These are phyloP conservation scores for Harlomillsia oculata DNA, from an alignment of 1,140 invertebrate species.

Conservation along the genomic window DNA sequence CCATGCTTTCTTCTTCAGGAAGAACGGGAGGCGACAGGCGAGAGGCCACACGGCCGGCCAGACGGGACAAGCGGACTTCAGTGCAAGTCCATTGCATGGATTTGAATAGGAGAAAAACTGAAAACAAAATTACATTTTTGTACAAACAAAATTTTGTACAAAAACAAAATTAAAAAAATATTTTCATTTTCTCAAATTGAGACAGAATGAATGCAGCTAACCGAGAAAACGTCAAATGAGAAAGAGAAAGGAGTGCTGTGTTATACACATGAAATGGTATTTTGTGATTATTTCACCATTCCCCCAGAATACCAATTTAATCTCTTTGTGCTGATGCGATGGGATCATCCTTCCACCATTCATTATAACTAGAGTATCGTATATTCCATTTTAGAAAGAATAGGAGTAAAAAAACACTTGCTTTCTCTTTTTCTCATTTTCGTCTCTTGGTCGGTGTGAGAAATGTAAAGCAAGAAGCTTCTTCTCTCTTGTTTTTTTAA, in stretches of 20 bases:
- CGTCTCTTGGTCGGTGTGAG: neutral
- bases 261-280: slow-evolving; percentile 32
- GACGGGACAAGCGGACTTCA: too few species aligned
- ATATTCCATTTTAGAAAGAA: slow-evolving; percentile 2
- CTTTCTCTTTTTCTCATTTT: neutral
- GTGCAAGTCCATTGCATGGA: too few species aligned
- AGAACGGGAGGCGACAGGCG: too few species aligned
- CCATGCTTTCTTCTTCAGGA: too few species aligned
- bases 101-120: too few species aligned
- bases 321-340: slow-evolving; percentile 35
- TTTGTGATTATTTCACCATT: slow-evolving; percentile 36
- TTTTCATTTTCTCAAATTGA: too few species aligned
- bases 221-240: neutral
- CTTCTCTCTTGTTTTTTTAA: slow-evolving; percentile 2
- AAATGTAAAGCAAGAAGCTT: neutral
- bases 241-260: neutral
- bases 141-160: too few species aligned
- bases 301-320: slow-evolving; percentile 35
- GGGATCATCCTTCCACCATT: slow-evolving; percentile 32
- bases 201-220: neutral
- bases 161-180: too few species aligned
- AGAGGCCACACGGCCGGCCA: too few species aligned
- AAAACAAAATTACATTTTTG: too few species aligned
- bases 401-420: too few species aligned
- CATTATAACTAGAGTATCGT: slow-evolving; percentile 16